These are phyloP conservation scores for Percopsis omiscomaycus DNA, from an alignment of 2,797 vertebrate genomes.

Conservation along the genomic window DNA sequence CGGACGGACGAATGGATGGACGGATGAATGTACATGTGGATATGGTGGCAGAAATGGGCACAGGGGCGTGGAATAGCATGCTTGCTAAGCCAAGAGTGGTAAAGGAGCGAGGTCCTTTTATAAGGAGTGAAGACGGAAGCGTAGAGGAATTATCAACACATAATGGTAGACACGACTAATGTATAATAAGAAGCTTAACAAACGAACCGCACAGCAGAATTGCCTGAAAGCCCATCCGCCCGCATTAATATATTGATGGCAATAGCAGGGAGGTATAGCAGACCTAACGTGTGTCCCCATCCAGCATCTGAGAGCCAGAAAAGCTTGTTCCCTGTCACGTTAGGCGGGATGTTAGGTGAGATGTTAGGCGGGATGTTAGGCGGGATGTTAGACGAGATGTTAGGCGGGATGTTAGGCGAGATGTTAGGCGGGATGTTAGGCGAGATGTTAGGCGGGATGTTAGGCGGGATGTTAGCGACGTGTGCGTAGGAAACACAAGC, in stretches of 20 bases:
- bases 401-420: too few species aligned
- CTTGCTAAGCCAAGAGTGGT: too few species aligned
- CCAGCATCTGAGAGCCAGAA: too few species aligned
- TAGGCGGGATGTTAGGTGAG: too few species aligned
- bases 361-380: too few species aligned
- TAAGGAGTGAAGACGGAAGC: neutral
- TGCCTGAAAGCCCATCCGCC: conserved; percentile 18
- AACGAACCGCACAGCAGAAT: neutral
- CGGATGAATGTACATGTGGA: conserved; percentile 33
- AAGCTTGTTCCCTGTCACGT: too few species aligned
- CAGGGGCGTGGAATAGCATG: neutral
- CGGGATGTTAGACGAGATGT: too few species aligned
- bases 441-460: too few species aligned
- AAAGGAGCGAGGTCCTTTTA: too few species aligned
- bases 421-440: too few species aligned
- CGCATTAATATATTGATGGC: conserved; percentile 43
- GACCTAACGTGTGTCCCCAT: too few species aligned
- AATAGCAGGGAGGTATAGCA: conserved; percentile 27
- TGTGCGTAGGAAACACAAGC: neutral
- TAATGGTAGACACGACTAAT: neutral
- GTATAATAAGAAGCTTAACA: neutral
- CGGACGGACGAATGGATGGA: neutral
- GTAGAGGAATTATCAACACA: neutral
- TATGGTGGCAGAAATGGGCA: neutral
- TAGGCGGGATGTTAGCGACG: too few species aligned